Evolutionary conservation across 2,888 invertebrate species (phyloP).

Genomic region (Nineta flava): DNA sequence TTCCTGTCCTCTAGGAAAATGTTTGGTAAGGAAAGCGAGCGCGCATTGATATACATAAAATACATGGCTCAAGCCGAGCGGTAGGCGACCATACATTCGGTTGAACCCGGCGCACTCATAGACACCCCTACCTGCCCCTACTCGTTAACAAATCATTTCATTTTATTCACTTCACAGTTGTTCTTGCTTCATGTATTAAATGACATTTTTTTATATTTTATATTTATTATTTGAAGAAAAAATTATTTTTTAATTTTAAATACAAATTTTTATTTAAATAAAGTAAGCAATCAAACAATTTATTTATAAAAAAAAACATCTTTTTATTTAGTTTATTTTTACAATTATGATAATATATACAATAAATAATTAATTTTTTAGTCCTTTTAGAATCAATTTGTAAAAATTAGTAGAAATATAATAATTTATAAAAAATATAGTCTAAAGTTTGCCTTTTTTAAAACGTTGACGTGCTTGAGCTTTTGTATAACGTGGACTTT

Average conservation of each 20-base stretch:
- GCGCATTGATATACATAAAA: slow-evolving; percentile 28
- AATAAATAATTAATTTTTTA: neutral
- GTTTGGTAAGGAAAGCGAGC: slow-evolving; percentile 29
- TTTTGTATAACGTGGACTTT: slow-evolving; percentile 44
- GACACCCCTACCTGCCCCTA: neutral
- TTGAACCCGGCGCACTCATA: neutral
- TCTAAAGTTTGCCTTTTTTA: slow-evolving; percentile 52
- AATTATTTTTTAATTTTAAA: too few relatives aligned
- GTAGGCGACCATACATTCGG: slow-evolving; percentile 2
- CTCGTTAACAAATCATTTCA: too few relatives aligned
- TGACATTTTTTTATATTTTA: too few relatives aligned
- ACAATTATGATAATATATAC: neutral
- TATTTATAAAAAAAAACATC: neutral
- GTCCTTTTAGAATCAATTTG: too few relatives aligned
- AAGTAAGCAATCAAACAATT: too few relatives aligned
- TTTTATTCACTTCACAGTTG: too few relatives aligned
- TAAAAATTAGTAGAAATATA: too few relatives aligned
- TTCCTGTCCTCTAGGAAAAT: slow-evolving; percentile 33
- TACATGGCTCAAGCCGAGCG: slow-evolving; percentile 17
- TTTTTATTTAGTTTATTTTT: neutral
- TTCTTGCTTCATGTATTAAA: too few relatives aligned
- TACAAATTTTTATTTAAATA: too few relatives aligned
- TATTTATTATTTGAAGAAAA: too few relatives aligned
- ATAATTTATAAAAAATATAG: neutral
- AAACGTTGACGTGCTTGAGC: slow-evolving; percentile 60